A percentile compares a stretch with the other conserved stretches of the same genome.
phyloP scores from a whole-genome alignment of 2,888 invertebrate genomes.

The Mesoligia furuncula region DNA sequence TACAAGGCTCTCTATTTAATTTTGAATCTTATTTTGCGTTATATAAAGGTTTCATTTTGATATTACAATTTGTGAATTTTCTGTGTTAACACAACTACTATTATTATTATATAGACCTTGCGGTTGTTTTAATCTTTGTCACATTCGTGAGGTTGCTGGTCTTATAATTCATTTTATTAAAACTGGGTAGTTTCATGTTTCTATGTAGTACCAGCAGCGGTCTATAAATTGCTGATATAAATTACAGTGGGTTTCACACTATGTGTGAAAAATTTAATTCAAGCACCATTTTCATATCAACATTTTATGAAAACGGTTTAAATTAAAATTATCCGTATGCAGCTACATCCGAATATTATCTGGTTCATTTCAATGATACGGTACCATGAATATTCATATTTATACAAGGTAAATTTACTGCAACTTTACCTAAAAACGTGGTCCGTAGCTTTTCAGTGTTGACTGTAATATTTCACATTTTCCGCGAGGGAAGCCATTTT shows the following conservation, averaged over 20 bases:
- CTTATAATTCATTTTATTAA: background rate
- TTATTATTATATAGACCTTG: slow-evolving; percentile 1
- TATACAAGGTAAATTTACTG: slow-evolving; percentile 42
- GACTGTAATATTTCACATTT: slow-evolving; percentile 72
- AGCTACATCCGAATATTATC: slow-evolving; percentile 47
- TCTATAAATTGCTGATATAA: slow-evolving; percentile 1
- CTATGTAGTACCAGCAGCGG: background rate
- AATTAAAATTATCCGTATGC: slow-evolving; percentile 32
- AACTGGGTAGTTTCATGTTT: background rate
- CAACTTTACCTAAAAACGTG: slow-evolving; percentile 41
- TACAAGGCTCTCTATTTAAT: background rate
- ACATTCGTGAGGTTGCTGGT: background rate
- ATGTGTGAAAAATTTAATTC: slow-evolving; percentile 7
- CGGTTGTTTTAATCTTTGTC: slow-evolving; percentile 29
- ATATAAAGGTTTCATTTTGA: background rate
- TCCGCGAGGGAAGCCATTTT: slow-evolving; percentile 67
- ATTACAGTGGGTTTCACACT: background rate
- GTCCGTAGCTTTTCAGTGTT: slow-evolving; percentile 71
- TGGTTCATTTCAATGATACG: slow-evolving; percentile 66
- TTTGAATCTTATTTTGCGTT: background rate
- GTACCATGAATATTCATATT: slow-evolving; percentile 67
- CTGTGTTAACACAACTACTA: background rate
- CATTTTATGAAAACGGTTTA: slow-evolving; percentile 10
- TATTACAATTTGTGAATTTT: background rate
- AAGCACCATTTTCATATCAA: slow-evolving; percentile 17